phyloP scores from a whole-genome alignment of 1,140 invertebrate species.

The Penaeus indicus region DNA sequence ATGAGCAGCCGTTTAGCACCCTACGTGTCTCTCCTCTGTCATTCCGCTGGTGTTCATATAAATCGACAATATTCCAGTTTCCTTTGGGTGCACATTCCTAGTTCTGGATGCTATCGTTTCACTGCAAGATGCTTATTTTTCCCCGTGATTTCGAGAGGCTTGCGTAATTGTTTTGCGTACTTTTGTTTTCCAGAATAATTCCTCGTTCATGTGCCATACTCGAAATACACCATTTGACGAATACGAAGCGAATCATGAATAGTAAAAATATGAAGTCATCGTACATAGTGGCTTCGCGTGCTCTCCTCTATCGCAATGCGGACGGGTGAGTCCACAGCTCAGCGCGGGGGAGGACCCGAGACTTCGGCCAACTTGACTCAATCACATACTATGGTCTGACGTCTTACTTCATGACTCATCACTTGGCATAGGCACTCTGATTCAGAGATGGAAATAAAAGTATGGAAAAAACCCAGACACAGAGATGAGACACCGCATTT shows the following conservation, averaged over 20 bases:
- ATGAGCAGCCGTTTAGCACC: too few species aligned
- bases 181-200: neutral
- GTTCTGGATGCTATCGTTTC: too few species aligned
- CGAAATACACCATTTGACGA: neutral
- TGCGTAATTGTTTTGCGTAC: too few species aligned
- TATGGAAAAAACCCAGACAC: neutral
- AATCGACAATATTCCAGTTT: too few species aligned
- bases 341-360: constrained; percentile 24
- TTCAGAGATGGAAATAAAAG: too few species aligned
- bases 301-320: constrained; percentile 45
- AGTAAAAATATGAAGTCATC: constrained; percentile 32
- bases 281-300: constrained; percentile 22
- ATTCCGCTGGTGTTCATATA: too few species aligned
- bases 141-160: too few species aligned
- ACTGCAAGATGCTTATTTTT: too few species aligned
- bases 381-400: constrained; percentile 16
- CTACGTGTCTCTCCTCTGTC: too few species aligned
- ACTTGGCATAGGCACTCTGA: too few species aligned
- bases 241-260: neutral
- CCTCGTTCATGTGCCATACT: neutral
- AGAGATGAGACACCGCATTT: neutral
- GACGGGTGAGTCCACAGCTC: constrained; percentile 38
- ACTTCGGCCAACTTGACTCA: neutral
- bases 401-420: neutral
- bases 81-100: too few species aligned